Evolutionary conservation across 1,140 invertebrate species (phyloP).

Genomic region (Daktulosphaira vitifoliae): DNA sequence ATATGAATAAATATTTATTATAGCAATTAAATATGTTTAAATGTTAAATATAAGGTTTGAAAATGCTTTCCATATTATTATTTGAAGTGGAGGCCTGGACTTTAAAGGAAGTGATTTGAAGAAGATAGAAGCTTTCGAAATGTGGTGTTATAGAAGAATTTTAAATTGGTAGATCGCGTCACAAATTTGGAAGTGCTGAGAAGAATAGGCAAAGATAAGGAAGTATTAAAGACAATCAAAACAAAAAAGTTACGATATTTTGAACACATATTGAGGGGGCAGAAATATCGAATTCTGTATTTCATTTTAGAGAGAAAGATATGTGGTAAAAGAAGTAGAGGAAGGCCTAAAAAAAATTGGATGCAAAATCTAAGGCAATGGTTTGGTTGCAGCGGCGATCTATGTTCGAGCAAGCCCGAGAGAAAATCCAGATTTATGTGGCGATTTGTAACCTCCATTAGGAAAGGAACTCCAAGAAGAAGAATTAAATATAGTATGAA

Average conservation of each 20-base stretch:
- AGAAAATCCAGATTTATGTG: background rate
- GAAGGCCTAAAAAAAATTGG: slow-evolving; percentile 12
- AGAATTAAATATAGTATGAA: too few relatives aligned
- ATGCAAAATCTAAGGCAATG: slow-evolving; percentile 12
- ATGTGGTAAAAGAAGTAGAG: slow-evolving; percentile 17
- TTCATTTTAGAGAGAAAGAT: slow-evolving; percentile 11
- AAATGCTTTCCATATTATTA: background rate
- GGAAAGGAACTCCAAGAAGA: too few relatives aligned
- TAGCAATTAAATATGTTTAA: too few relatives aligned
- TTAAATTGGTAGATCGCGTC: slow-evolving; percentile 13
- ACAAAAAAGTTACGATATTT: slow-evolving; percentile 24
- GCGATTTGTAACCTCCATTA: background rate
- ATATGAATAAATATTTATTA: too few relatives aligned
- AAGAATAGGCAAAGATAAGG: slow-evolving; percentile 3
- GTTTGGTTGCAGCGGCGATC: background rate
- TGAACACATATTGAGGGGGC: slow-evolving; percentile 4
- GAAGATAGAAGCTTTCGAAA: slow-evolving; percentile 15
- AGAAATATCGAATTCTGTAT: slow-evolving; percentile 9
- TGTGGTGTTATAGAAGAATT: slow-evolving; percentile 15
- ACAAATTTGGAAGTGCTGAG: slow-evolving; percentile 14
- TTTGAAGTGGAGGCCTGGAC: slow-evolving; percentile 4
- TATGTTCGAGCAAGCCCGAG: background rate
- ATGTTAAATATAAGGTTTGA: too few relatives aligned
- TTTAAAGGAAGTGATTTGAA: slow-evolving; percentile 12
- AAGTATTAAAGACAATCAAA: slow-evolving; percentile 21